Evolutionary conservation across 2,888 invertebrate genomes (phyloP).

Genomic region (Xestia xanthographa): DNA sequence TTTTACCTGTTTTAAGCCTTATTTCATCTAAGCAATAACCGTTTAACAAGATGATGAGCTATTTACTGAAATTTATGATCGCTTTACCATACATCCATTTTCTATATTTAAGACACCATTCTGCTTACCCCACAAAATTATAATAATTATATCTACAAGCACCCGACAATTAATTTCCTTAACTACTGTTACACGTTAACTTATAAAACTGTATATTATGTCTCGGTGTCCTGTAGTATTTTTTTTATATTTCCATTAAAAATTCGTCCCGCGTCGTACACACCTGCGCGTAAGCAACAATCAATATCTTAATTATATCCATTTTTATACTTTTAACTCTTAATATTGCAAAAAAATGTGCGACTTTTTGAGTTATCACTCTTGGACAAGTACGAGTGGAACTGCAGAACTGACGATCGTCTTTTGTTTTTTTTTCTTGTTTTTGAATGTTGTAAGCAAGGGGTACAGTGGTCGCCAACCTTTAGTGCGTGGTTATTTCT

Average conservation of each 20-base stretch:
- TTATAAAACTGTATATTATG: conserved; percentile 43
- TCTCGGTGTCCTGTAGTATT: conserved; percentile 39
- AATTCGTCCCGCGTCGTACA: conserved; percentile 67
- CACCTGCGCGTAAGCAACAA: conserved; percentile 76
- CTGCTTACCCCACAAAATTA: conserved; percentile 34
- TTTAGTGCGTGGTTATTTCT: background rate
- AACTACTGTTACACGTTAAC: conserved; percentile 52
- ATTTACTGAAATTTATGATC: conserved; percentile 2
- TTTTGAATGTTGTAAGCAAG: background rate
- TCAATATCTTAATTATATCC: conserved; percentile 79
- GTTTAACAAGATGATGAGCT: conserved; percentile 1
- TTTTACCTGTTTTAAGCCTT: background rate
- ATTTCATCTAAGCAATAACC: conserved; percentile 1
- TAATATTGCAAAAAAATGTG: conserved; percentile 51
- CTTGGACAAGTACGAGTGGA: background rate
- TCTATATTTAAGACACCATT: conserved; percentile 34
- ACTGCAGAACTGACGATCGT: background rate
- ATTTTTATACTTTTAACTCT: conserved; percentile 67
- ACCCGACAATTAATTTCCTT: conserved; percentile 52
- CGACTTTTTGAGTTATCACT: conserved; percentile 41
- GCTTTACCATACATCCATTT: conserved; percentile 9
- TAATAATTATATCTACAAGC: conserved; percentile 38
- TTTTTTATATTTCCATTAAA: conserved; percentile 61
- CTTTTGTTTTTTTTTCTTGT: background rate
- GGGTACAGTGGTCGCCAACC: background rate